phyloP scores from a whole-genome alignment of 1,140 invertebrate genomes.

The Macrobrachium nipponense region DNA sequence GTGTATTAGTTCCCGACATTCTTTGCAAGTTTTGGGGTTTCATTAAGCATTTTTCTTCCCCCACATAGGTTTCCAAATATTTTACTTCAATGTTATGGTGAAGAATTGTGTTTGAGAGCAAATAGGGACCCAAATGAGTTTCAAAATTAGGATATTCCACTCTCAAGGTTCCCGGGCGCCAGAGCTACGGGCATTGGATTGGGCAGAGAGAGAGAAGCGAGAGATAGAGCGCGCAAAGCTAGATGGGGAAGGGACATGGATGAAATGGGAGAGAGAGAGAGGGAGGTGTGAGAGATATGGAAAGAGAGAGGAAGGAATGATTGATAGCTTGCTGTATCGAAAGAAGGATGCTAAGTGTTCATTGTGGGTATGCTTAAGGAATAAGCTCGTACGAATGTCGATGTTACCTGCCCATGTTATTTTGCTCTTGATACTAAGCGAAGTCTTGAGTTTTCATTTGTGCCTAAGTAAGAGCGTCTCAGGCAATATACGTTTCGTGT shows the following conservation, averaged over 20 bases:
- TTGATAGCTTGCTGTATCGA: not conserved
- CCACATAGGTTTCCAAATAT: slow-evolving; percentile 51
- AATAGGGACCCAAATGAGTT: slow-evolving; percentile 43
- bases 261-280: not conserved
- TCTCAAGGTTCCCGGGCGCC: not conserved
- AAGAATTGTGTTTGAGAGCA: slow-evolving; percentile 50
- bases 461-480: too few relatives aligned
- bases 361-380: too few relatives aligned
- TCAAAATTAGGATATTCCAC: slow-evolving; percentile 33
- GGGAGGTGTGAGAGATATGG: not conserved
- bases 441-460: too few relatives aligned
- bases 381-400: too few relatives aligned
- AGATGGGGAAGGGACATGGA: not conserved
- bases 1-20: slow-evolving; percentile 53
- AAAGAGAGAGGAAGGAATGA: not conserved
- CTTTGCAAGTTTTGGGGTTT: slow-evolving; percentile 54
- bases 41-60: slow-evolving; percentile 48
- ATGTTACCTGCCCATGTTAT: too few relatives aligned
- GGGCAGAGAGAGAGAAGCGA: not conserved
- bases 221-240: not conserved
- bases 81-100: slow-evolving; percentile 47
- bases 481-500: too few relatives aligned
- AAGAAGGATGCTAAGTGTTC: not conserved
- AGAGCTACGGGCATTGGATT: not conserved
- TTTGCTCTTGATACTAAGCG: too few relatives aligned